phyloP scores from a whole-genome alignment of 2,888 invertebrate genomes.

The Caenorhabditis sulstoni region DNA sequence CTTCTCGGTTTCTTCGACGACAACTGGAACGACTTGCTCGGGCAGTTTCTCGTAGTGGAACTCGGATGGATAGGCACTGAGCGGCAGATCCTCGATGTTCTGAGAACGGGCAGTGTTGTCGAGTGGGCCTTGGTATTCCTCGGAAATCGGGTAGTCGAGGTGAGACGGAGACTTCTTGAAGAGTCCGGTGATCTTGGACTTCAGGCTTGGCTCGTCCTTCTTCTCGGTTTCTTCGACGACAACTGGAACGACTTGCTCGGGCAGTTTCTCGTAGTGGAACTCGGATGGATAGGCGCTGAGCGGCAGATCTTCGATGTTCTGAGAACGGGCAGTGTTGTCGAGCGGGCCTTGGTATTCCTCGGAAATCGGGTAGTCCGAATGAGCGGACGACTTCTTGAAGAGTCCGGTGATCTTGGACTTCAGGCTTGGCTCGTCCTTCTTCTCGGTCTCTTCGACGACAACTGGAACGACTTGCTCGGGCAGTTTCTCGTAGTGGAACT shows the following conservation, averaged over 20 bases:
- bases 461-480: conserved; percentile 27
- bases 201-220: conserved; percentile 51
- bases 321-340: conserved; percentile 39
- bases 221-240: conserved; percentile 43
- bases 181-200: conserved; percentile 53
- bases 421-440: conserved; percentile 55
- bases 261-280: conserved; percentile 39
- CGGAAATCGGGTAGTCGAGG: conserved; percentile 33
- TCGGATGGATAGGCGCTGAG: conserved; percentile 63
- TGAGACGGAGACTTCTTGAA: conserved; percentile 37
- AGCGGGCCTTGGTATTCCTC: conserved; percentile 64
- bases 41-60: conserved; percentile 29
- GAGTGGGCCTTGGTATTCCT: conserved; percentile 22
- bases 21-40: conserved; percentile 18
- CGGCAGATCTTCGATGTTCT: conserved; percentile 63
- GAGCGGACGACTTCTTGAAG: conserved; percentile 61
- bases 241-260: conserved; percentile 23
- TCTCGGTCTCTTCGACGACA: conserved; percentile 49
- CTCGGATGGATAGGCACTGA: conserved; percentile 24
- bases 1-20: conserved; percentile 29
- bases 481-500: conserved; percentile 35
- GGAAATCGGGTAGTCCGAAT: conserved; percentile 63
- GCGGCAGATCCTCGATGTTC: conserved; percentile 21
- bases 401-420: conserved; percentile 64
- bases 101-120: conserved; percentile 17